A percentile compares a stretch with the other conserved stretches of the same genome.
These are phyloP conservation scores for Tricholauxania praeusta DNA, from an alignment of 2,888 invertebrate species.

Conservation along the genomic window DNA sequence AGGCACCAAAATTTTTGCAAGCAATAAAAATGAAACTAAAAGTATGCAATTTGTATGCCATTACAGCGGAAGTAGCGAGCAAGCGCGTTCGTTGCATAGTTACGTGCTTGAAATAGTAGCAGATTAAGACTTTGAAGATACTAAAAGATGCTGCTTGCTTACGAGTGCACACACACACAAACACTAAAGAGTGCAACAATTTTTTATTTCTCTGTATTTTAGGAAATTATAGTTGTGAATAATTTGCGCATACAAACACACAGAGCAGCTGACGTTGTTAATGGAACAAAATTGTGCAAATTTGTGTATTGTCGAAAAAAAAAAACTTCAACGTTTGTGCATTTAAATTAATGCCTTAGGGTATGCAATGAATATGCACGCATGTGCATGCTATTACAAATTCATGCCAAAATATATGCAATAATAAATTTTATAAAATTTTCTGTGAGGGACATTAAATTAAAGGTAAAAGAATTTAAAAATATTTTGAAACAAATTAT, in stretches of 20 bases:
- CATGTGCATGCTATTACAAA: background rate
- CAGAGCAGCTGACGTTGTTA: slow-evolving; percentile 5
- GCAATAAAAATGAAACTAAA: background rate
- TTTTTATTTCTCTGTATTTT: background rate
- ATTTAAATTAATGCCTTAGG: slow-evolving; percentile 6
- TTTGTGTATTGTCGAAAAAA: background rate
- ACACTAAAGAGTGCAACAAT: background rate
- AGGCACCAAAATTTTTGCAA: background rate
- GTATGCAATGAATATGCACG: slow-evolving; percentile 6
- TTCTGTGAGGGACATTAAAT: too few species aligned
- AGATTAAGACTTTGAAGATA: slow-evolving; percentile 5
- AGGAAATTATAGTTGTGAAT: background rate
- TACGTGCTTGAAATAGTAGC: slow-evolving; percentile 9
- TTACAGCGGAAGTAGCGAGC: background rate
- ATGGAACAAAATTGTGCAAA: background rate
- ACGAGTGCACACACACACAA: too few species aligned
- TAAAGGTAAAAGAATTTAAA: too few species aligned
- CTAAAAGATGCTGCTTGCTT: background rate
- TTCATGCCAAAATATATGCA: background rate
- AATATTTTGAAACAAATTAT: too few species aligned
- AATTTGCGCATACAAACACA: background rate
- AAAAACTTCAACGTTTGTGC: background rate
- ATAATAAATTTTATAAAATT: background rate
- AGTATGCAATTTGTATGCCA: slow-evolving; percentile 13
- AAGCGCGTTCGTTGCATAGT: background rate